Evolutionary conservation across 1,140 invertebrate species (phyloP), one percentile per base, ranked within the genome.

Genomic region (Drosophila pectinifera): DNA sequence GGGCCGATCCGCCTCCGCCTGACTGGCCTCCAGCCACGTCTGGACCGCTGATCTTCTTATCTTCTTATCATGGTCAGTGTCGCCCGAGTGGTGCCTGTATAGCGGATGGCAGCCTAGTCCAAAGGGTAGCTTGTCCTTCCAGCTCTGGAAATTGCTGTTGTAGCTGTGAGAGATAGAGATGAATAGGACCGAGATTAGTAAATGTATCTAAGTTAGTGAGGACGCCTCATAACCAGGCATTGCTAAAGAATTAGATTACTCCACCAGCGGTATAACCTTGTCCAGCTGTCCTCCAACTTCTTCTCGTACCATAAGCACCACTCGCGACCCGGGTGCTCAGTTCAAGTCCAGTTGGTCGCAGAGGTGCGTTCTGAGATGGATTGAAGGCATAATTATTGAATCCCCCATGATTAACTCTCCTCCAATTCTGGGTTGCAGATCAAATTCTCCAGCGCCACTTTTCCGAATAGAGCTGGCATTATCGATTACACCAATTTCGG

Each of bases 211-310:
- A 16, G 24, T 5, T 18, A 4, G 1, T 18, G 8, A 6, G 51
- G 34, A 22, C 7, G 5, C 24, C 36, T 38, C 14, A 53, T 69
- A 54, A 91, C 89, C 89, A 73, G n/a, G 97, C 96, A 93, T 97
- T 98, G 36, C 97, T 97, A 94, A 98, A n/a, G n/a, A n/a, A n/a
- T n/a, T n/a, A n/a, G n/a, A n/a, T n/a, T n/a, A n/a, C n/a, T n/a
- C n/a, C n/a, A n/a, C n/a, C 96, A 96, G 91, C 97, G 97, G 92
- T 97, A 98, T 53, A 94, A 93, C 75, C 95, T 94, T 54, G 98
- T 93, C 36, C 98, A 90, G 26, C 26, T 73, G 34, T 82, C 86
- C 36, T 84, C 69, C 59, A 73, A 75, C 20, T 74, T 68, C 20
- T 59, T 67, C 5, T 48, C 61, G 34, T 51, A 61, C 84, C 90